Conservation (phyloP, 1,140 invertebrate genomes). For the Drosophila bipectinata region DNA sequence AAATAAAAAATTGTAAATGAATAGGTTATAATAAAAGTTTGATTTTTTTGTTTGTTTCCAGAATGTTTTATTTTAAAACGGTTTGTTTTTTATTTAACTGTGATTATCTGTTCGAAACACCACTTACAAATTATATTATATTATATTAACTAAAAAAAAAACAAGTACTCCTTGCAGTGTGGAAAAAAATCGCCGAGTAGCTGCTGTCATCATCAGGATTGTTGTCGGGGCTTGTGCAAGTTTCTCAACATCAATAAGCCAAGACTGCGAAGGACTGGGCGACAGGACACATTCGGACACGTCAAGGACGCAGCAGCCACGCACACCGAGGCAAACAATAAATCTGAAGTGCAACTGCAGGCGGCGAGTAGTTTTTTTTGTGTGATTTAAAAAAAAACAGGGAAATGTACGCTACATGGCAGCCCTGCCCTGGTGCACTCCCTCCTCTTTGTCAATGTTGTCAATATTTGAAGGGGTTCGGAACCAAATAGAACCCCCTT, state of each 20-base stretch:
- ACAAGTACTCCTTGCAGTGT: neutral
- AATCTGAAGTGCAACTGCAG: conserved; percentile 73
- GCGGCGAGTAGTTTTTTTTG: conserved; percentile 28
- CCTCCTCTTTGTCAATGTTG: conserved; percentile 56
- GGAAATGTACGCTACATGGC: conserved; percentile 24
- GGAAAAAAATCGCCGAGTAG: conserved; percentile 16
- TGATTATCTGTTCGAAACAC: too few species aligned
- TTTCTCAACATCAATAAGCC: conserved; percentile 63
- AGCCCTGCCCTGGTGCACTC: conserved; percentile 1
- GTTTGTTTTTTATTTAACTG: too few species aligned
- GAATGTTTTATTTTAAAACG: too few species aligned
- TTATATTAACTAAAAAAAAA: neutral
- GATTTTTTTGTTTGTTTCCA: too few species aligned
- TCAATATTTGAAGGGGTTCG: conserved; percentile 46
- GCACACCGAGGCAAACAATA: conserved; percentile 75
- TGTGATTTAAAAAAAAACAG: conserved; percentile 21
- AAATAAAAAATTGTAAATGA: too few species aligned
- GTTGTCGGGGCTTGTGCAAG: conserved; percentile 46
- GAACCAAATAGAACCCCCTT: conserved; percentile 3
- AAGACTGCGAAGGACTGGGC: conserved; percentile 40
- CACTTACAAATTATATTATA: neutral
- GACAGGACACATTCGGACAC: conserved; percentile 43
- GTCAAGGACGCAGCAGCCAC: conserved; percentile 40
- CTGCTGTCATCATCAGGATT: conserved; percentile 73
- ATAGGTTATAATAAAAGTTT: too few species aligned